phyloP scores from a whole-genome alignment of 2,113 vertebrate genomes.

The Acanthochromis polyacanthus region DNA sequence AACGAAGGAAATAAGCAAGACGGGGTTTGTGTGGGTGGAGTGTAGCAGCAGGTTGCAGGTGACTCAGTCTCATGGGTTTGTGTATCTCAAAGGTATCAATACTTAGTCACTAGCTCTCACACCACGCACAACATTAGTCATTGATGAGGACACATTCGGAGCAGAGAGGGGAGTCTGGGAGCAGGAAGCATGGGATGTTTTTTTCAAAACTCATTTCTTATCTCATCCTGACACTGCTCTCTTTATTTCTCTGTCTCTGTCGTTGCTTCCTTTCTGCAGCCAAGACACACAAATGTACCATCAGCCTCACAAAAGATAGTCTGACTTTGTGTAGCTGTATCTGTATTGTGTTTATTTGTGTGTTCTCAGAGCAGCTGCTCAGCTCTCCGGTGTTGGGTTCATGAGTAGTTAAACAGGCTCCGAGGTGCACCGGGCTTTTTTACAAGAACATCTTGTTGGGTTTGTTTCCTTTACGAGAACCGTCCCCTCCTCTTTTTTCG shows the following conservation, averaged over 20 bases:
- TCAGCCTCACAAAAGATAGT: conserved; percentile 17
- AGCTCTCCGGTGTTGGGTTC: conserved; percentile 48
- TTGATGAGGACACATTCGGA: conserved; percentile 52
- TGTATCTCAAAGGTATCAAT: conserved; percentile 31
- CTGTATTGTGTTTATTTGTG: conserved; percentile 14
- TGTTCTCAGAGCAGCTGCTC: conserved; percentile 64
- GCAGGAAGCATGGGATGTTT: conserved; percentile 39
- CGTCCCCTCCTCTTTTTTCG: neutral
- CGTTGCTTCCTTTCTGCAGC: conserved; percentile 8
- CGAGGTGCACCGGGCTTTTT: conserved; percentile 32
- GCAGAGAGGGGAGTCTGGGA: conserved; percentile 38
- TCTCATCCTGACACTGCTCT: conserved; percentile 48
- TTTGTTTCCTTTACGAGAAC: conserved; percentile 60
- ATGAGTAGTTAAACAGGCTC: conserved; percentile 51
- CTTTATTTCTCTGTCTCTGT: conserved; percentile 35
- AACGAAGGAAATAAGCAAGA: conserved; percentile 28
- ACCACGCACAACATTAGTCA: conserved; percentile 62
- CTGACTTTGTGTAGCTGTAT: conserved; percentile 20
- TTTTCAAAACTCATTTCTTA: conserved; percentile 51
- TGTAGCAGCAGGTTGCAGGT: conserved; percentile 54
- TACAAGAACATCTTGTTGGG: conserved; percentile 41
- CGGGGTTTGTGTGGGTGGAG: conserved; percentile 34
- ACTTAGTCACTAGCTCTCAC: conserved; percentile 60
- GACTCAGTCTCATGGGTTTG: conserved; percentile 46
- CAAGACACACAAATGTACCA: conserved; percentile 9